These are phyloP conservation scores for Drosophila sechellia DNA, from an alignment of 1,140 invertebrate species.

Conservation along the genomic window DNA sequence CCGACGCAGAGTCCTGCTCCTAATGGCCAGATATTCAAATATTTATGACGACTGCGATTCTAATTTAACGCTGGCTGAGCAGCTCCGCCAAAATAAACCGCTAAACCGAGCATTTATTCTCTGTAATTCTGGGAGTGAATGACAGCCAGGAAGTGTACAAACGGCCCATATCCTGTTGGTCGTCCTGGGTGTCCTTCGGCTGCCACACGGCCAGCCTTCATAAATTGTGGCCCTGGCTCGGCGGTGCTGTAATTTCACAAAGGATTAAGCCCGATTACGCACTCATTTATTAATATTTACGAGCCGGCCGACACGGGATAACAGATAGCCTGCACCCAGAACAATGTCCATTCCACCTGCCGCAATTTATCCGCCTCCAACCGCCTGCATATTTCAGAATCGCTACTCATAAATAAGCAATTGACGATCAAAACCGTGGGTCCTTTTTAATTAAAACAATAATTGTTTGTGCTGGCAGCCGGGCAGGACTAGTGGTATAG, in stretches of 20 bases:
- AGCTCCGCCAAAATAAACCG: slow-evolving; percentile 40
- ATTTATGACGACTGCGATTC: slow-evolving; percentile 71
- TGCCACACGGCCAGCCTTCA: slow-evolving; percentile 12
- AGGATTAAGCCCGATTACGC: slow-evolving; percentile 80
- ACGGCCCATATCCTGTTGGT: slow-evolving; percentile 66
- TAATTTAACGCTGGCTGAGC: slow-evolving; percentile 77
- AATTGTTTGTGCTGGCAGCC: slow-evolving; percentile 45
- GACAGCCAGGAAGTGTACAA: slow-evolving; percentile 36
- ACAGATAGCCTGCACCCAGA: slow-evolving; percentile 41
- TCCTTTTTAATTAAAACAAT: slow-evolving; percentile 61
- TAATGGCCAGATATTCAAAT: slow-evolving; percentile 69
- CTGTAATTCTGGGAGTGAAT: slow-evolving; percentile 16
- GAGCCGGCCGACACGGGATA: slow-evolving; percentile 56
- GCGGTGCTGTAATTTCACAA: slow-evolving; percentile 74
- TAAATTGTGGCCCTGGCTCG: slow-evolving; percentile 59
- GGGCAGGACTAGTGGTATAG: slow-evolving; percentile 12
- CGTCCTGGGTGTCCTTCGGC: slow-evolving; percentile 21
- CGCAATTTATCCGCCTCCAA: slow-evolving; percentile 19
- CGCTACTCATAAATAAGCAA: slow-evolving; percentile 56
- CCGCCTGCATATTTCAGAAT: slow-evolving; percentile 26
- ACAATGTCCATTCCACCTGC: slow-evolving; percentile 21
- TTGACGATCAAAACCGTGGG: slow-evolving; percentile 40
- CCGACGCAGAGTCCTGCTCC: slow-evolving; percentile 14
- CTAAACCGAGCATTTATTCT: slow-evolving; percentile 49
- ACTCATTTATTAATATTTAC: slow-evolving; percentile 83